phyloP scores from a whole-genome alignment of 2,113 vertebrate genomes.

The Carassius carassius region DNA sequence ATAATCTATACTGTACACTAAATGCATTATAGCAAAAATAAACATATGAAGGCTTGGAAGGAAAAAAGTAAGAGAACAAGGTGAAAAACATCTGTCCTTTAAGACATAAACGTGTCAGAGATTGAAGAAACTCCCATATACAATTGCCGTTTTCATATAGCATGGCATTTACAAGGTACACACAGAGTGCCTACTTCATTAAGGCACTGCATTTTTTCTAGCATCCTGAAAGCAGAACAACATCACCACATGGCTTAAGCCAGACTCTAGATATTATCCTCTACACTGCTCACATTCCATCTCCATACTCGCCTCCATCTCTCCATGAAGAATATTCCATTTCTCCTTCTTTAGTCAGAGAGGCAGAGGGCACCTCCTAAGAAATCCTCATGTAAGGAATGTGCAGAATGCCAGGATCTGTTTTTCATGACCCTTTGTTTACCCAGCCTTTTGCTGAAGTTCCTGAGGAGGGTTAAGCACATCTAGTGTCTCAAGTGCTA shows the following conservation, averaged over 20 bases:
- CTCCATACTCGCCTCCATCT: constrained; percentile 22
- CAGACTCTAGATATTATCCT: constrained; percentile 12
- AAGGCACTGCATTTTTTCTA: neutral
- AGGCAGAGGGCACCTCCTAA: constrained; percentile 27
- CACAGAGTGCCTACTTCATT: neutral
- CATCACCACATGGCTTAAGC: neutral
- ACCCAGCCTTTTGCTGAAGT: constrained; percentile 26
- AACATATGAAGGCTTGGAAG: neutral
- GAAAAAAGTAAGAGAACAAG: neutral
- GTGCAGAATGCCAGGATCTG: constrained; percentile 48
- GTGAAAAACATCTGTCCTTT: too few relatives aligned
- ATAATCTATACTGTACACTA: neutral
- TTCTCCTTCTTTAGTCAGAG: constrained; percentile 54
- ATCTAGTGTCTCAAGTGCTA: constrained; percentile 29
- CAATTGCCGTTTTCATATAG: neutral
- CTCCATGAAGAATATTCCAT: constrained; percentile 28
- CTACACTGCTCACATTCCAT: constrained; percentile 32
- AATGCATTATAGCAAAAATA: too few relatives aligned
- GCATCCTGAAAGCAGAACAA: neutral
- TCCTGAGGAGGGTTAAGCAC: constrained; percentile 30
- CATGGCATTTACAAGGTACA: neutral
- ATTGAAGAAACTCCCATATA: neutral
- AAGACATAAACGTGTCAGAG: neutral
- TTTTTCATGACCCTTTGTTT: constrained; percentile 49
- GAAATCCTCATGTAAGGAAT: constrained; percentile 46